Conservation (phyloP, 2,113 vertebrate species). For the Sigmodon hispidus region DNA sequence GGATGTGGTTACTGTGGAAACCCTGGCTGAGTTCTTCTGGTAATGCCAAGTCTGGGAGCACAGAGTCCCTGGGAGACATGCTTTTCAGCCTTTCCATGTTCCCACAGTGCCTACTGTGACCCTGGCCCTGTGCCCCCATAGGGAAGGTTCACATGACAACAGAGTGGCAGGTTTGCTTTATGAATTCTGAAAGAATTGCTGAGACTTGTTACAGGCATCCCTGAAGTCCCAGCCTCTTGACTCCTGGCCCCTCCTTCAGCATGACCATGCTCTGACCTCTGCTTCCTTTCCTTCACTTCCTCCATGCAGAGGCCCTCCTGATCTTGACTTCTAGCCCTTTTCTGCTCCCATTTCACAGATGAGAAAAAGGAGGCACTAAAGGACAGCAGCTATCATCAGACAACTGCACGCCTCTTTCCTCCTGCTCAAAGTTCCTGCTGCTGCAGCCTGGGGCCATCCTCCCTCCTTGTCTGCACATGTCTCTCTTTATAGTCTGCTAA, state of each 20-base stretch:
- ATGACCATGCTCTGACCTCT: neutral
- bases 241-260: too few species aligned
- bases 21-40: constrained; percentile 23
- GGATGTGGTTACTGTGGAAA: constrained; percentile 62
- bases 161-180: neutral
- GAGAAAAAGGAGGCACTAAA: neutral
- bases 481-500: neutral
- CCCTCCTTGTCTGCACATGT: neutral
- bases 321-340: neutral
- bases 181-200: neutral
- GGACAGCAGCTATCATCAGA: too few species aligned
- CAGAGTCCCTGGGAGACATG: neutral
- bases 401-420: neutral
- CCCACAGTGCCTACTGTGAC: neutral
- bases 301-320: neutral
- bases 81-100: neutral
- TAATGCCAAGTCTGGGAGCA: neutral
- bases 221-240: neutral
- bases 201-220: neutral
- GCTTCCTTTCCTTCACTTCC: constrained; percentile 39
- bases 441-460: accelerated
- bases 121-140: neutral
- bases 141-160: neutral
- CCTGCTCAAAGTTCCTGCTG: neutral
- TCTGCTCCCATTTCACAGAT: neutral